Base-by-base conservation (phyloP, 2,113 vertebrate species). In the Andinoacara biseriatus region DNA sequence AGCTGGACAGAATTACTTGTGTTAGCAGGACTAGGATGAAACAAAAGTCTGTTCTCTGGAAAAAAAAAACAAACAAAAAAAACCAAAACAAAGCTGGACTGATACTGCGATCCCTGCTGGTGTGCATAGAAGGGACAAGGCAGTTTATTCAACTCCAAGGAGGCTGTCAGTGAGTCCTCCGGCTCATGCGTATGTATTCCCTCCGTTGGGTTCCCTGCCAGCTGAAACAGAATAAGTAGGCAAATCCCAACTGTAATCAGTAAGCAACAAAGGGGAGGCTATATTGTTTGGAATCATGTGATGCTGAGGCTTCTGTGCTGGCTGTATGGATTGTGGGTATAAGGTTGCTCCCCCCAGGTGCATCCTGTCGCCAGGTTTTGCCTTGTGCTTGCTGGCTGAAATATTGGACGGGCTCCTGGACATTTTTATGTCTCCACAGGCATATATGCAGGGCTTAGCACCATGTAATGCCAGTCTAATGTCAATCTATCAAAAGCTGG, bases 401-500 rank as follows among this genome's bases (percentile, higher is more conserved):
- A 90, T 85, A 84, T 90, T 92, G 81, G 79, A 89, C 74, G 38
- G 13, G 67, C 54, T 86, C 56, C 69, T 89, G 62, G 38, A 81
- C 78, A 78, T 84, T 82, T 80, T 88, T 43, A 49, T 69, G 69
- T 83, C 93, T 89, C 86, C 82, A 87, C 81, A 89, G 92, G 88
- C 81, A 63, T 82, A 75, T 81, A 87, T 90, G 82, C 81, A 89
- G 83, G 83, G 83, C 76, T 91, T 87, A 89, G 89, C 56, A 87
- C 79, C 57, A 61, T 89, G 81, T 90, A 90, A 93, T 92, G 87
- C 85, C 77, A 89, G 87, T 81, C 72, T 81, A 81, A 69, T 69
- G 72, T 85, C 91, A 87, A 86, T 91, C 87, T 75, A 90, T 91
- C 88, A 91, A 78, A 85, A 83, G 78, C 78, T 65, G 74, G 75